Evolutionary conservation across 2,797 vertebrate genomes (phyloP), one percentile per base, ranked within the genome.

Genomic region (Hydrocynus forskahlii): DNA sequence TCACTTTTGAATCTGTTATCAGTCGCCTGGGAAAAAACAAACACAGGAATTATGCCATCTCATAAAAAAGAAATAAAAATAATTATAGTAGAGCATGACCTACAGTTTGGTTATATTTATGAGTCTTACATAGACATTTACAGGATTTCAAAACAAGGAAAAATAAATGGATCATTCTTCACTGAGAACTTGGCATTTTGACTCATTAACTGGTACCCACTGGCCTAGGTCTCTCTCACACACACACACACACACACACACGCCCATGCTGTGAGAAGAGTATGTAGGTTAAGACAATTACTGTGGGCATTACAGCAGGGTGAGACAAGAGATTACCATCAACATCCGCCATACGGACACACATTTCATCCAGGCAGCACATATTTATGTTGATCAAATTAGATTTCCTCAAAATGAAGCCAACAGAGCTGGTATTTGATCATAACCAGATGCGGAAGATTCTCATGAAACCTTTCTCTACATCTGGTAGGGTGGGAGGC

Each of bases 1-100:
- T 99, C 93, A 99, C 98, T 96, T 99, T 99, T 87, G 98, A 99
- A 95, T 99, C 98, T 95, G 97, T 99, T 92, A 99, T 99, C 94
- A 99, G 94, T 88, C 97, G 96, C 98, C 98, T 99, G 86, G 63
- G 83, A 60, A 89, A 93, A 80, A 86, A 74, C 0, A 87, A 35
- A 35, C 1, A 78, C 19, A 62, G 19, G 19, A 69, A 1, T 64
- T 64, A 64, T 35, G 35, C 4, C 4, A 38, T 16, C 29, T 19
- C 8, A 78, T 2, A 63, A 6, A 63, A 1, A 14, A 29, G 16
- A 13, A 13, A 60, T 25, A 62, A 70, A 29, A 62, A 21, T 45
- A 29, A 45, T 69, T 6, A 1, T 12, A 50, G 13, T 8, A 8
- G n/a, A 48, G 67, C 4, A 12, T 21, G 38, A 43, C 14, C 1